Base-by-base conservation (phyloP, 2,113 vertebrate genomes). In the Nothobranchius furzeri region DNA sequence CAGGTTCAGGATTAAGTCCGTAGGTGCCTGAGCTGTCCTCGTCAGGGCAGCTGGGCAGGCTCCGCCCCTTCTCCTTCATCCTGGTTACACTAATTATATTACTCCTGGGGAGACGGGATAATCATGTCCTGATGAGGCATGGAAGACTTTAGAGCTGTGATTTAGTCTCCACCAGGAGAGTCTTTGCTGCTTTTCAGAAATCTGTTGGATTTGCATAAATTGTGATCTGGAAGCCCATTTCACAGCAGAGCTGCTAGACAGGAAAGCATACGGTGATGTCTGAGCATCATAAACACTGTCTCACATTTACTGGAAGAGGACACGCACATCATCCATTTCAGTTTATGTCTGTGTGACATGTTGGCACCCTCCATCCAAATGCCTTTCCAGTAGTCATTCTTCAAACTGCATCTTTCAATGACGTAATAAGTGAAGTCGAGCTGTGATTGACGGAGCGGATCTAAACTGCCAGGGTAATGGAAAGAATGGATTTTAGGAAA, bases 101-200 rank as follows among this genome's bases (percentile, higher is more conserved):
- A 82, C 57, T 76, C 78, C 71, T 40, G 78, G 58, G 56, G 67
- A 84, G 70, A 80, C 25, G 25, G 61, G 79, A 82, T 82, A 85
- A 87, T 90, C 87, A 89, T 83, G 75, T 68, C 78, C 70, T 87
- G 87, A 88, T 73, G 71, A 88, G 73, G 62, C 25, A 7, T 79
- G 59, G 65, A 68, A 58, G 67, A 68, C 70, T 72, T 75, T 45
- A 64, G 62, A 12, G 58, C 59, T 57, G 17, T 12, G 62, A 65
- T 58, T 47, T 78, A 50, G 52, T 35, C 57, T 55, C 35, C 50
- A 60, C 63, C 53, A 78, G 6, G 13, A 13, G 49, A 67, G 56
- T 65, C 46, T 73, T 37, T 30, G 24, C 35, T 24, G 45, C 52
- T 49, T 46, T 42, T 50, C 14, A 51, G n/a, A 45, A 1, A 43